Evolutionary conservation across 2,888 invertebrate genomes (phyloP).

Genomic region (Ditylenchus weischeri): DNA sequence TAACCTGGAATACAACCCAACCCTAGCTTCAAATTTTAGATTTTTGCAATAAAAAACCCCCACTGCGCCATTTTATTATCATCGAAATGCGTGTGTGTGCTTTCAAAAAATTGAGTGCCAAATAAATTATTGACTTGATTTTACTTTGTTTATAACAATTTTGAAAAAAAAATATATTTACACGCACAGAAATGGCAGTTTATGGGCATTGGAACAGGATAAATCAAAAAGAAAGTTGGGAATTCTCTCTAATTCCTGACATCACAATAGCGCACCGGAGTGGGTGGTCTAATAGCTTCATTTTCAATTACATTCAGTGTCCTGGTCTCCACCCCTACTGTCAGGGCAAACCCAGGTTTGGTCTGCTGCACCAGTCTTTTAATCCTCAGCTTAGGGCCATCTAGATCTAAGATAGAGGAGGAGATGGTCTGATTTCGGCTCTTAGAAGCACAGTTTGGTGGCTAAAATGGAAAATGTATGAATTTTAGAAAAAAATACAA

Average conservation of each 20-base stretch:
- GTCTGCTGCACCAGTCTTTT: conserved; percentile 16
- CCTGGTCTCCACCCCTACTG: conserved; percentile 47
- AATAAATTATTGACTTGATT: too few relatives aligned
- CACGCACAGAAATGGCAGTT: too few relatives aligned
- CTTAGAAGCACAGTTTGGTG: conserved; percentile 15
- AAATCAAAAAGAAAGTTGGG: not conserved
- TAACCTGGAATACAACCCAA: too few relatives aligned
- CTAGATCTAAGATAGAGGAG: not conserved
- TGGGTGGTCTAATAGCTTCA: conserved; percentile 47
- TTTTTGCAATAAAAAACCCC: too few relatives aligned
- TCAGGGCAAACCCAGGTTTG: conserved; percentile 46
- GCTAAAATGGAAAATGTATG: conserved; percentile 1
- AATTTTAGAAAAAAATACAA: too few relatives aligned
- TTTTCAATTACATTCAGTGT: conserved; percentile 51
- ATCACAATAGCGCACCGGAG: conserved; percentile 51
- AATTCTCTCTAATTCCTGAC: conserved; percentile 26
- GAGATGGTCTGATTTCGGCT: conserved; percentile 8
- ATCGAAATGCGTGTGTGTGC: too few relatives aligned
- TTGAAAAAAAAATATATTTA: too few relatives aligned
- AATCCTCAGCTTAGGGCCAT: not conserved
- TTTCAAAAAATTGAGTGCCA: too few relatives aligned
- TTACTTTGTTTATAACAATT: too few relatives aligned
- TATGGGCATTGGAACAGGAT: too few relatives aligned
- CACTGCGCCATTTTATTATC: too few relatives aligned
- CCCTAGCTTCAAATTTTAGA: too few relatives aligned